phyloP scores from a whole-genome alignment of 1,140 invertebrate species.

The Hycleus phaleratus region DNA sequence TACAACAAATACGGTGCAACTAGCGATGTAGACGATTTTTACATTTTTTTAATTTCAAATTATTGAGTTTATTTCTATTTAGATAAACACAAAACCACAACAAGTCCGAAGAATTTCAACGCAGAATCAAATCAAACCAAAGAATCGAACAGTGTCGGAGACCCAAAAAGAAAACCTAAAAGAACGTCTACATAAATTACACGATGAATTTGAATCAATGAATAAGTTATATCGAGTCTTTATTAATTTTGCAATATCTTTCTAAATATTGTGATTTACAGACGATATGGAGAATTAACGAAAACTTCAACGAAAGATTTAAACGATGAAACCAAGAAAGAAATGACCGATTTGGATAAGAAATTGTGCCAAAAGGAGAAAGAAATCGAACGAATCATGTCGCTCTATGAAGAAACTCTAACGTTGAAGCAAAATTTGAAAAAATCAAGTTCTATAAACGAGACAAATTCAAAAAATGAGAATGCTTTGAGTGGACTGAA shows the following conservation, averaged over 20 bases:
- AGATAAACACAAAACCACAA: neutral
- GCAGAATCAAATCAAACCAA: neutral
- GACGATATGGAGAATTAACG: slow-evolving; percentile 44
- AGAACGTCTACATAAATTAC: slow-evolving; percentile 42
- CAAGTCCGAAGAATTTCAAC: neutral
- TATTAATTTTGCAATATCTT: no score
- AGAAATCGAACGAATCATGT: slow-evolving; percentile 45
- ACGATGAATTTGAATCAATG: slow-evolving; percentile 43
- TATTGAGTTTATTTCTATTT: no score
- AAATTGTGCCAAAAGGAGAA: slow-evolving; percentile 44
- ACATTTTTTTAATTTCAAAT: neutral
- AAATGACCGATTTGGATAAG: slow-evolving; percentile 30
- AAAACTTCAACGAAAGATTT: neutral
- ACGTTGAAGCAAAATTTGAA: slow-evolving; percentile 40
- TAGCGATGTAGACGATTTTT: neutral
- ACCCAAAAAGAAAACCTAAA: slow-evolving; percentile 34
- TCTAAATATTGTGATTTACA: slow-evolving; percentile 19
- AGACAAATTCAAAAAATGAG: slow-evolving; percentile 19
- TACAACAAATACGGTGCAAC: slow-evolving; percentile 20
- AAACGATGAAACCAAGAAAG: slow-evolving; percentile 27
- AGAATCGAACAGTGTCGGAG: slow-evolving; percentile 16
- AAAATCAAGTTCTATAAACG: slow-evolving; percentile 16
- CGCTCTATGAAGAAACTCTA: slow-evolving; percentile 46
- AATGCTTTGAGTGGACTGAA: slow-evolving; percentile 23
- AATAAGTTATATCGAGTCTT: slow-evolving; percentile 33